A percentile compares a stretch with the other conserved stretches of the same genome.
phyloP scores from a whole-genome alignment of 1,140 invertebrate genomes.

The Battus philenor region DNA sequence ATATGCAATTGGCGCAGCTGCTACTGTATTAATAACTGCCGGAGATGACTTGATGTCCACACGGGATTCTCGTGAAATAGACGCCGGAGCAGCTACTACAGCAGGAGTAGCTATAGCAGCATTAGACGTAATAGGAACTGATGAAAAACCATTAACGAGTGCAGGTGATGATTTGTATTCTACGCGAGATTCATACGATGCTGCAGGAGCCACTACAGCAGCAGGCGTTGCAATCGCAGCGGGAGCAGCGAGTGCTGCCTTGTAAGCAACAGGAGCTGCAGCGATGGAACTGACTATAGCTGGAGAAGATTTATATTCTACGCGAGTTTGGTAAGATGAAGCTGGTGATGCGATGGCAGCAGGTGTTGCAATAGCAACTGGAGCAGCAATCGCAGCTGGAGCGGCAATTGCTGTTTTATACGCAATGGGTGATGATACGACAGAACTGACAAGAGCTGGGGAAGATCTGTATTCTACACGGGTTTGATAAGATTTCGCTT shows the following conservation, averaged over 20 bases:
- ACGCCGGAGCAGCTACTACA: constrained; percentile 24
- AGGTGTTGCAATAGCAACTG: constrained; percentile 27
- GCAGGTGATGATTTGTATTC: constrained; percentile 7
- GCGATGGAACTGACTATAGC: constrained; percentile 27
- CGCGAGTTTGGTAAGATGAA: neutral
- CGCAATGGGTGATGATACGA: constrained; percentile 15
- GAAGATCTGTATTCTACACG: constrained; percentile 46
- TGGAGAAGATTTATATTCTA: constrained; percentile 1
- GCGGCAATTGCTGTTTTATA: neutral
- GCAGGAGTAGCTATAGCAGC: constrained; percentile 13
- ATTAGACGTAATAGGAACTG: constrained; percentile 19
- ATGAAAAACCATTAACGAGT: constrained; percentile 24
- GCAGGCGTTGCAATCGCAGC: constrained; percentile 17
- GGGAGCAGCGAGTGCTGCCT: constrained; percentile 9
- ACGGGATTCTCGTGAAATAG: constrained; percentile 65
- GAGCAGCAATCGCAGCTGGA: constrained; percentile 14
- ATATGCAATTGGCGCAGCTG: too few relatives aligned
- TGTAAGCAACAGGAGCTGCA: constrained; percentile 19
- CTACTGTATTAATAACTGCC: constrained; percentile 31
- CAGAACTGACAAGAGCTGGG: constrained; percentile 38
- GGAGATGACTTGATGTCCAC: constrained; percentile 46
- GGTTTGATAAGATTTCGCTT: constrained; percentile 60
- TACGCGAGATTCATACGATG: neutral
- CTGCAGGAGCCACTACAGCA: neutral
- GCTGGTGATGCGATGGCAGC: constrained; percentile 19